Conservation (phyloP, 2,888 invertebrate genomes). For the Campoletis raptor region DNA sequence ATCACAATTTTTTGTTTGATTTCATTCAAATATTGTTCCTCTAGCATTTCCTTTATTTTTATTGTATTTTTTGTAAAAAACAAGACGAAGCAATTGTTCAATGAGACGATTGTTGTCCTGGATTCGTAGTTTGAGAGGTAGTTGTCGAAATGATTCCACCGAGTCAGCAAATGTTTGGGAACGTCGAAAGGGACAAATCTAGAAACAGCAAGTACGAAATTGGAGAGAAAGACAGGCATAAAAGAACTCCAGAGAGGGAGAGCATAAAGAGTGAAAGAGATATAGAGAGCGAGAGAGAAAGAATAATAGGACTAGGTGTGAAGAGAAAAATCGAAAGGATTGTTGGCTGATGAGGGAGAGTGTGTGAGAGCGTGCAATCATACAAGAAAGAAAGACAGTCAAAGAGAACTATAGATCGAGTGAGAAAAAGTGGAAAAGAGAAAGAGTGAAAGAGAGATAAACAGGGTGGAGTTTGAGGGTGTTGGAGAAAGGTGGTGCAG, state of each 20-base stretch:
- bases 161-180: constrained; percentile 28
- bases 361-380: constrained; percentile 9
- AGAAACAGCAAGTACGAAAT: constrained; percentile 5
- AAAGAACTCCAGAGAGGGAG: neutral
- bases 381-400: neutral
- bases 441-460: neutral
- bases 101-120: constrained; percentile 1
- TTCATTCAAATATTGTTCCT: neutral
- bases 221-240: neutral
- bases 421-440: constrained; percentile 1
- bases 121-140: neutral
- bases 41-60: neutral
- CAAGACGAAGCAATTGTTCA: neutral
- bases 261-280: neutral
- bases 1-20: neutral
- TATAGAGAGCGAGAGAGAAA: neutral
- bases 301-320: neutral
- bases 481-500: constrained; percentile 64
- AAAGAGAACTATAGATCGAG: neutral
- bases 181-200: neutral
- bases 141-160: constrained; percentile 9
- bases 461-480: constrained; percentile 1
- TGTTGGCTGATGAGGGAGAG: constrained; percentile 14
- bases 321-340: constrained; percentile 22
- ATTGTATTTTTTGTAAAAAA: neutral